Evolutionary conservation across 2,888 invertebrate genomes (phyloP).

Genomic region (Helleia helle): DNA sequence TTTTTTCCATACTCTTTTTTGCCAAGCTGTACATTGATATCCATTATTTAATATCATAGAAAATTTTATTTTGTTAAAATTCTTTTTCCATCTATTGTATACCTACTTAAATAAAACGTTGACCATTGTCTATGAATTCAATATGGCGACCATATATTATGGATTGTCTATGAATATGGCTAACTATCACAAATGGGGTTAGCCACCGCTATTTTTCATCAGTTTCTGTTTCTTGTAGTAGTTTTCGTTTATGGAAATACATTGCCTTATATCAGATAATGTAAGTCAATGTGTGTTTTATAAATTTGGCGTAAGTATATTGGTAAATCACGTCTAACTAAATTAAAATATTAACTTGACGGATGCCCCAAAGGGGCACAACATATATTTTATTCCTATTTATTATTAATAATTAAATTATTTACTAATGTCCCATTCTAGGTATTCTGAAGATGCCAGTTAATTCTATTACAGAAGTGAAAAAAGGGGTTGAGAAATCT

Average conservation of each 20-base stretch:
- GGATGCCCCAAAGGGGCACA: conserved; percentile 26
- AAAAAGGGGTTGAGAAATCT: conserved; percentile 57
- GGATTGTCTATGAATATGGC: conserved; percentile 31
- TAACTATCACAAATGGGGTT: conserved; percentile 45
- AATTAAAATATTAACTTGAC: neutral
- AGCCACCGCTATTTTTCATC: conserved; percentile 44
- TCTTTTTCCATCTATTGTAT: no score
- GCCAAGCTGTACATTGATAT: no score
- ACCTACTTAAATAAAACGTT: no score
- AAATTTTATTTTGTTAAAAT: no score
- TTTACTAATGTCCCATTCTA: conserved; percentile 29
- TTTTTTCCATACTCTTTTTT: no score
- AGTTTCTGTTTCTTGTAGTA: conserved; percentile 39
- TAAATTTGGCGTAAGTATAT: conserved; percentile 52
- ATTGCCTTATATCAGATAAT: conserved; percentile 55
- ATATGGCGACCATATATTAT: conserved; percentile 27
- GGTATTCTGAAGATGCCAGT: conserved; percentile 74
- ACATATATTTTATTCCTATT: conserved; percentile 18
- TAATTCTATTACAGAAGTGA: conserved; percentile 57
- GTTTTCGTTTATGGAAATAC: conserved; percentile 31
- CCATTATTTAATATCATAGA: no score
- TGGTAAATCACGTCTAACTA: conserved; percentile 15
- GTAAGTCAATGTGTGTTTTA: conserved; percentile 58
- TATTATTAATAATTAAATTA: conserved; percentile 1
- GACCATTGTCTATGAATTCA: conserved; percentile 29